Conservation (phyloP, 2,888 invertebrate species). For the Limnephilus auricula region DNA sequence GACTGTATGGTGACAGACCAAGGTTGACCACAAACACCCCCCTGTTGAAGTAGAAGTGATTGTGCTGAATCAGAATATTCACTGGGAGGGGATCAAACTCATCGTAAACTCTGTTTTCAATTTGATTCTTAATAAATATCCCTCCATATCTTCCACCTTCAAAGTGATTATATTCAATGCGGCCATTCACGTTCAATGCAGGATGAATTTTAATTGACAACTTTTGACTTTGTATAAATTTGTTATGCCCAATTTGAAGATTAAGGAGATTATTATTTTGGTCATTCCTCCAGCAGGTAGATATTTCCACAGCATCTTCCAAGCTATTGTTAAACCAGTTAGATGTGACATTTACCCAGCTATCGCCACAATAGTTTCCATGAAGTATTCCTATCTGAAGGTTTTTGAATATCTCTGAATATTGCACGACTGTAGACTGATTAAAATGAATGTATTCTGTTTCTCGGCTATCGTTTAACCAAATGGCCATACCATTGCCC, state of each 20-base stretch:
- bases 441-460: constrained; percentile 88
- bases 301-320: constrained; percentile 88
- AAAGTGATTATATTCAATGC: constrained; percentile 94
- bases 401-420: constrained; percentile 92
- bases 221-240: constrained; percentile 86
- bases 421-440: constrained; percentile 91
- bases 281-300: constrained; percentile 87
- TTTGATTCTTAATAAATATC: constrained; percentile 88
- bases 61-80: constrained; percentile 86
- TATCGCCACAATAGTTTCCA: constrained; percentile 93
- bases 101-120: constrained; percentile 81
- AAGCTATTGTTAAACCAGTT: constrained; percentile 90
- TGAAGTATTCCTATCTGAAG: constrained; percentile 92
- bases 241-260: constrained; percentile 91
- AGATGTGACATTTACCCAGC: constrained; percentile 94
- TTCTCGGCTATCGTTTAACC: constrained; percentile 90
- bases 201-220: constrained; percentile 89
- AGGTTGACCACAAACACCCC: constrained; percentile 93
- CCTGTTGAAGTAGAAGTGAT: constrained; percentile 92
- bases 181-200: constrained; percentile 86
- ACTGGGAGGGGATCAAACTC: constrained; percentile 88
- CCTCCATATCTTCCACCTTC: constrained; percentile 89
- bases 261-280: constrained; percentile 76
- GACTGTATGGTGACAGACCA: constrained; percentile 92
- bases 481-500: constrained; percentile 92